phyloP scores from a whole-genome alignment of 2,888 invertebrate genomes.

The Eupeodes luniger region DNA sequence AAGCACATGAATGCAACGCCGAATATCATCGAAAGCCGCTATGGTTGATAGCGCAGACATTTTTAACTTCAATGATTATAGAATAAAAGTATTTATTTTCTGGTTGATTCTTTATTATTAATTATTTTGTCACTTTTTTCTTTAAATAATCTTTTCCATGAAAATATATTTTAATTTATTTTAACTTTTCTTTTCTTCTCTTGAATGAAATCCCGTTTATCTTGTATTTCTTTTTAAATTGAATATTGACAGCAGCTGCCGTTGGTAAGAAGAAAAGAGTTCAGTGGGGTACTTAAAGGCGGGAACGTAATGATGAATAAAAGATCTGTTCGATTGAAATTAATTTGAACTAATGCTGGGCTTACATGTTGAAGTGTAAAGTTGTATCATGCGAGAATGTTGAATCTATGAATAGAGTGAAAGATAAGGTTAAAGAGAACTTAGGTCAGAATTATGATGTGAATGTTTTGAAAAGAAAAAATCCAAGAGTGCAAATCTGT shows the following conservation, averaged over 20 bases:
- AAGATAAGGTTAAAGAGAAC: no score
- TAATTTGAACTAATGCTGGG: no score
- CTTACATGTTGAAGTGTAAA: no score
- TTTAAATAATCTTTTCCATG: constrained; percentile 15
- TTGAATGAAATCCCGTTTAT: constrained; percentile 51
- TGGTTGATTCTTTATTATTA: background rate
- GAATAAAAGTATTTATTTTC: background rate
- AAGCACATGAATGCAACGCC: constrained; percentile 88
- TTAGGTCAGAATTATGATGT: no score
- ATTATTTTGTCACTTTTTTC: background rate
- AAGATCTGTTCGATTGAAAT: constrained; percentile 23
- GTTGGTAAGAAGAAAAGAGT: constrained; percentile 53
- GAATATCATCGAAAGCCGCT: constrained; percentile 90
- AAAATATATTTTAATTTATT: constrained; percentile 18
- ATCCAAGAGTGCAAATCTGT: no score
- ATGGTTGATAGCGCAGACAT: constrained; percentile 86
- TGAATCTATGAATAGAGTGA: no score
- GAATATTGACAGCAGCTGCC: constrained; percentile 71
- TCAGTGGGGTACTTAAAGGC: constrained; percentile 30
- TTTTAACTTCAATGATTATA: background rate
- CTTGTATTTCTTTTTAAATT: constrained; percentile 66
- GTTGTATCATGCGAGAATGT: no score
- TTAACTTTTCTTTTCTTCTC: background rate
- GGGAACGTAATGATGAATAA: background rate
- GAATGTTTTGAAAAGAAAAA: no score